These are phyloP conservation scores for Athetis lepigone DNA, from an alignment of 2,888 invertebrate genomes.

Conservation along the genomic window DNA sequence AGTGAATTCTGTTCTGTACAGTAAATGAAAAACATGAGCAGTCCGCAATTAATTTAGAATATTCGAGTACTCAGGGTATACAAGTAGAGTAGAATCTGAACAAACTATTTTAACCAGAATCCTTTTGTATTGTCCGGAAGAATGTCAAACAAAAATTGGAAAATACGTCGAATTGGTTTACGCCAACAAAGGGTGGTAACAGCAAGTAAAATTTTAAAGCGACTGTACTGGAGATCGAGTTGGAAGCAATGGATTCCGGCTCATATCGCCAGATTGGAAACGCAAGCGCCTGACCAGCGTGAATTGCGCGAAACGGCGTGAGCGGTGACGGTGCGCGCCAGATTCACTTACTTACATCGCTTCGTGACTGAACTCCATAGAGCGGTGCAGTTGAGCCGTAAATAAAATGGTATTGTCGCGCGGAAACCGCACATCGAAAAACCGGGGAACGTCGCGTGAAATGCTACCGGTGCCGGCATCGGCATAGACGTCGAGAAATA, in stretches of 20 bases:
- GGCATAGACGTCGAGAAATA: conserved; percentile 84
- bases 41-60: conserved; percentile 24
- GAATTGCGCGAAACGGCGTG: conserved; percentile 70
- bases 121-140: conserved; percentile 9
- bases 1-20: conserved; percentile 18
- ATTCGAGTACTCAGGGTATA: conserved; percentile 27
- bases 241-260: conserved; percentile 73
- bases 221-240: conserved; percentile 65
- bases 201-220: conserved; percentile 72
- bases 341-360: conserved; percentile 77
- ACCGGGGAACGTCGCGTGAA: conserved; percentile 86
- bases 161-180: conserved; percentile 43
- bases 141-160: conserved; percentile 30
- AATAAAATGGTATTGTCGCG: conserved; percentile 84
- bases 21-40: conserved; percentile 35
- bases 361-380: conserved; percentile 80
- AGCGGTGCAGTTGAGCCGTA: conserved; percentile 78
- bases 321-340: conserved; percentile 65
- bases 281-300: conserved; percentile 68
- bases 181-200: conserved; percentile 56
- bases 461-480: conserved; percentile 80
- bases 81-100: conserved; percentile 1
- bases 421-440: conserved; percentile 87
- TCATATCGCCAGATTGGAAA: conserved; percentile 78
- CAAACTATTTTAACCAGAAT: conserved; percentile 17